A percentile compares a stretch with the other conserved stretches of the same genome.
Conservation (phyloP, 2,888 invertebrate species). For the Steinernema hermaphroditum region DNA sequence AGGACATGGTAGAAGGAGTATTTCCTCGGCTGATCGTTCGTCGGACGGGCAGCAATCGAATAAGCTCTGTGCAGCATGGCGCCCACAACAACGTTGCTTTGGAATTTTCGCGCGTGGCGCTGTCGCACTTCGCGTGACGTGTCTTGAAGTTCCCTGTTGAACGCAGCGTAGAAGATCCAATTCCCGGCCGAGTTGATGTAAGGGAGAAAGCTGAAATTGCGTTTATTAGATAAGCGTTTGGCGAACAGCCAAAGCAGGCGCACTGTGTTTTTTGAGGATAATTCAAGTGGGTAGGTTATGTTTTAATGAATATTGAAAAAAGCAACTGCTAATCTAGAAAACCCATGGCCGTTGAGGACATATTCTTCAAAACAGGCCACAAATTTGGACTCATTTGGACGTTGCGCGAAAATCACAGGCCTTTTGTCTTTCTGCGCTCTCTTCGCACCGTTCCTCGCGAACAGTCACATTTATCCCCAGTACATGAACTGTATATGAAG, state of each 20-base stretch:
- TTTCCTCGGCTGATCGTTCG: not conserved
- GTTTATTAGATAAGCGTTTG: not conserved
- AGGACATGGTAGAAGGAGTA: too few relatives aligned
- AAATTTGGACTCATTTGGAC: too few relatives aligned
- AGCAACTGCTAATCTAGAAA: too few relatives aligned
- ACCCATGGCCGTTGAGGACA: too few relatives aligned
- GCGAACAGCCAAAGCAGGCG: not conserved
- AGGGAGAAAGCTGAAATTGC: constrained; percentile 47
- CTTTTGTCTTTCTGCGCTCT: too few relatives aligned
- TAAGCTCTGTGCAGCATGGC: not conserved
- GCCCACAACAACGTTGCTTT: not conserved
- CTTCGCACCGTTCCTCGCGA: too few relatives aligned
- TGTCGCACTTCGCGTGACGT: not conserved
- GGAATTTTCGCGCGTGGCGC: not conserved
- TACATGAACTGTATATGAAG: too few relatives aligned
- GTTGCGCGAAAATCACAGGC: too few relatives aligned
- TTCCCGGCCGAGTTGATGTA: constrained; percentile 50
- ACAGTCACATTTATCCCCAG: too few relatives aligned
- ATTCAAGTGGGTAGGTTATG: not conserved
- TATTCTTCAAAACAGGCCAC: too few relatives aligned
- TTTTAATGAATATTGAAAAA: too few relatives aligned
- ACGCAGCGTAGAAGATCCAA: constrained; percentile 52
- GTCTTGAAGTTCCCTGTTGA: constrained; percentile 41
- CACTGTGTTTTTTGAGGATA: not conserved
- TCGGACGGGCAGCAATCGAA: not conserved